Conservation (phyloP, 1,140 invertebrate genomes). For the Littorina saxatilis region DNA sequence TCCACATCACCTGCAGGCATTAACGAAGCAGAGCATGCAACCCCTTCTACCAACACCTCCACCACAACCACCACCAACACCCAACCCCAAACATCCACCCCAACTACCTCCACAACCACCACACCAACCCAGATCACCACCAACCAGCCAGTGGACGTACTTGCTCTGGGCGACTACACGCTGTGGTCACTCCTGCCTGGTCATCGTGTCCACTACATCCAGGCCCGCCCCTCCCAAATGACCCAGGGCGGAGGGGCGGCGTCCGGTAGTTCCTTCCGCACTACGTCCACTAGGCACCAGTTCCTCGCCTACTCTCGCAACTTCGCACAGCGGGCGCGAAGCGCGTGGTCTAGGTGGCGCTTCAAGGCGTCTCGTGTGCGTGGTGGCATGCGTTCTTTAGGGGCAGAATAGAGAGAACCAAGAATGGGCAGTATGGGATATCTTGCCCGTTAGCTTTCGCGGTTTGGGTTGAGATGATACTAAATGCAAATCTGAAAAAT, state of each 20-base stretch:
- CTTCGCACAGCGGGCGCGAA: not conserved
- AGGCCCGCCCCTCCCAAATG: not conserved
- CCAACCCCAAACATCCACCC: not conserved
- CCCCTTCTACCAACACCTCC: not conserved
- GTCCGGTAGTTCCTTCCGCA: not conserved
- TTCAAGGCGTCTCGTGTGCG: not conserved
- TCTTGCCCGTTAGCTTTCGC: too few relatives aligned
- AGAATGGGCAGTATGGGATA: too few relatives aligned
- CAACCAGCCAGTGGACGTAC: conserved; percentile 15
- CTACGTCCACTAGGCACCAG: not conserved
- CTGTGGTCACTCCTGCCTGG: not conserved
- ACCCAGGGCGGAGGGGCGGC: too few relatives aligned
- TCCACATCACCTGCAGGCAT: not conserved
- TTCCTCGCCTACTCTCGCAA: conserved; percentile 12
- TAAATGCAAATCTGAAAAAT: too few relatives aligned
- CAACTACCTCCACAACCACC: not conserved
- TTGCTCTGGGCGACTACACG: conserved; percentile 24
- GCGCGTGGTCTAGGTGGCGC: conserved; percentile 18
- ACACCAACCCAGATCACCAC: not conserved
- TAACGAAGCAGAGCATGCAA: not conserved
- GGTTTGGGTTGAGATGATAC: too few relatives aligned
- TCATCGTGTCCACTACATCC: not conserved
- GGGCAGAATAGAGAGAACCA: not conserved
- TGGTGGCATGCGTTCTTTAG: not conserved
- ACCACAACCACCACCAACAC: not conserved